Evolutionary conservation across 2,797 vertebrate species (phyloP).

Genomic region (Stomatorhinus walkeri): DNA sequence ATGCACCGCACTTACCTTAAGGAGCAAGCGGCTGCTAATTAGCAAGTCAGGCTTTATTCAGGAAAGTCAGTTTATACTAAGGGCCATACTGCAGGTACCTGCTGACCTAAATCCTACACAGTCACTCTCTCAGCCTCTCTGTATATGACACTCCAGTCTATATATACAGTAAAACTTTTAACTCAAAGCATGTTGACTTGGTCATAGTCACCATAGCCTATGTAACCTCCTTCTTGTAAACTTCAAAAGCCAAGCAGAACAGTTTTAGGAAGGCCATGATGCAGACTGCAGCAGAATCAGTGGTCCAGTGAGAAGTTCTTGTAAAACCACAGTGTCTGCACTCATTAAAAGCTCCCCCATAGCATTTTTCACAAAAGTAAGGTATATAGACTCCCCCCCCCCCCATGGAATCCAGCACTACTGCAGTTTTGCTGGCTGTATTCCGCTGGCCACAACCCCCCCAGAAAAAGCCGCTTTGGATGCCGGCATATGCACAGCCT

Average conservation of each 20-base stretch:
- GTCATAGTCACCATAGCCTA: not conserved
- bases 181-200: not conserved
- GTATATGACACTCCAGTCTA: not conserved
- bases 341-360: slow-evolving; percentile 6
- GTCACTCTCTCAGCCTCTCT: not conserved
- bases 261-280: not conserved
- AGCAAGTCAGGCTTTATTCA: not conserved
- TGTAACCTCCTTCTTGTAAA: not conserved
- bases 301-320: not conserved
- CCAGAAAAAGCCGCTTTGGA: not conserved
- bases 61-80: not conserved
- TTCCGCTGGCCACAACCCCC: not conserved
- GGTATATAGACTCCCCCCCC: not conserved
- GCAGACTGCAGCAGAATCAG: not conserved
- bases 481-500: not conserved
- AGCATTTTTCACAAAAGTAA: not conserved
- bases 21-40: not conserved
- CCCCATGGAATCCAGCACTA: not conserved
- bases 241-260: not conserved
- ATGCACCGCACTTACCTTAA: not conserved
- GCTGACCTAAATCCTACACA: not conserved
- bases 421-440: not conserved
- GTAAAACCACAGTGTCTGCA: not conserved
- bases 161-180: not conserved
- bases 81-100: not conserved